Percentiles rank a stretch among this genome's conserved stretches.
Evolutionary conservation across 2,113 vertebrate genomes (phyloP).

Genomic region (Calypte anna): DNA sequence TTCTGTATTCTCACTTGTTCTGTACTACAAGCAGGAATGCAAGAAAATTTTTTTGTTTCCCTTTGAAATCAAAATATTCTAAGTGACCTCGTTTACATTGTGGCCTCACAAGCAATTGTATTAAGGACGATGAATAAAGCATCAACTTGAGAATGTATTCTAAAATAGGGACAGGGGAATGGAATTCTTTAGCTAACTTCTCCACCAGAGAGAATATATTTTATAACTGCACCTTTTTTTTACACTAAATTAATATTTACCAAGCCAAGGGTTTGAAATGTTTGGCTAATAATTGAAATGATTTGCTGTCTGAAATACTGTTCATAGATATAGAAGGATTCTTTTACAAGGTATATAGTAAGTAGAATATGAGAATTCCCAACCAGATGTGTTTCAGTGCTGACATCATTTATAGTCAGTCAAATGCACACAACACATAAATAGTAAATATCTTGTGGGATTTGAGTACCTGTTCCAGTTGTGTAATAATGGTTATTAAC

Average conservation of each 20-base stretch:
- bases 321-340: neutral
- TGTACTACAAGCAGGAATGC: neutral
- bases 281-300: conserved; percentile 51
- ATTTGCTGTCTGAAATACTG: conserved; percentile 48
- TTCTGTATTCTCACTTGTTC: neutral
- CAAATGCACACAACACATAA: neutral
- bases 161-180: neutral
- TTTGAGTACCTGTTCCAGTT: neutral
- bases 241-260: neutral
- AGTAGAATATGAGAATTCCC: conserved; percentile 26
- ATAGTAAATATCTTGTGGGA: neutral
- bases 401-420: neutral
- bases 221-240: neutral
- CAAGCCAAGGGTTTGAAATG: conserved; percentile 25
- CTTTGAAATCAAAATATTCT: neutral
- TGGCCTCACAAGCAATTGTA: neutral
- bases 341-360: neutral
- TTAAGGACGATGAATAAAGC: neutral
- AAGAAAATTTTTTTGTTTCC: accelerated
- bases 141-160: neutral
- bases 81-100: neutral
- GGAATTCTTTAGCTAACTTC: neutral
- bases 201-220: neutral
- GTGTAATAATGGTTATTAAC: neutral
- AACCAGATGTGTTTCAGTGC: neutral